phyloP scores from a whole-genome alignment of 2,113 vertebrate genomes.

The Mystacornis crossleyi region DNA sequence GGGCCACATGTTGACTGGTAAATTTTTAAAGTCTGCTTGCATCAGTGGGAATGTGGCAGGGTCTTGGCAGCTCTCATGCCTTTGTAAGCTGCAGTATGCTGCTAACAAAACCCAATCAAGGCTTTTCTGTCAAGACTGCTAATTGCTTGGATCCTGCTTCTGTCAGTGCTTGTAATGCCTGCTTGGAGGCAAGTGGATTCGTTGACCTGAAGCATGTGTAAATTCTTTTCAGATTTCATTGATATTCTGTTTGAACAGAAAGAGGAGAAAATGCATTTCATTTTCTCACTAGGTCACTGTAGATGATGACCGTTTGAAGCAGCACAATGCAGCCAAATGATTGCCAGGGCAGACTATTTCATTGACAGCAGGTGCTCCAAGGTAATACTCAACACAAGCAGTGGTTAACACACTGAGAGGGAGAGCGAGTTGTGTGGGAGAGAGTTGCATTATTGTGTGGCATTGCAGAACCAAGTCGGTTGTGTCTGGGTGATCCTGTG shows the following conservation, averaged over 20 bases:
- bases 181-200: not conserved
- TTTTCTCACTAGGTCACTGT: slow-evolving; percentile 37
- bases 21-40: not conserved
- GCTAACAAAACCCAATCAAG: not conserved
- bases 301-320: slow-evolving; percentile 44
- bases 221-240: slow-evolving; percentile 22
- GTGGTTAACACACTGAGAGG: slow-evolving; percentile 4
- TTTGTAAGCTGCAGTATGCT: not conserved
- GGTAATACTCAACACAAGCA: not conserved
- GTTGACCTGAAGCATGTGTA: not conserved
- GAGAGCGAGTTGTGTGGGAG: not conserved
- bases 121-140: not conserved
- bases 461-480: not conserved
- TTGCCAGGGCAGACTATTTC: slow-evolving; percentile 34
- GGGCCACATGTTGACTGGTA: not conserved
- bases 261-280: slow-evolving; percentile 37
- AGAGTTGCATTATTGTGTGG: not conserved
- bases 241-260: slow-evolving; percentile 13
- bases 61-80: not conserved
- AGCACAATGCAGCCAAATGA: not conserved
- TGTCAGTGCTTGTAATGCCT: not conserved
- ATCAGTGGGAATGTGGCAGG: not conserved
- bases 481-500: not conserved
- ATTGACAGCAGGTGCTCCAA: slow-evolving; percentile 44
- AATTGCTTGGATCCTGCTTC: not conserved